Base-by-base conservation (phyloP, 2,888 invertebrate species). In the Leptodirus hochenwartii region DNA sequence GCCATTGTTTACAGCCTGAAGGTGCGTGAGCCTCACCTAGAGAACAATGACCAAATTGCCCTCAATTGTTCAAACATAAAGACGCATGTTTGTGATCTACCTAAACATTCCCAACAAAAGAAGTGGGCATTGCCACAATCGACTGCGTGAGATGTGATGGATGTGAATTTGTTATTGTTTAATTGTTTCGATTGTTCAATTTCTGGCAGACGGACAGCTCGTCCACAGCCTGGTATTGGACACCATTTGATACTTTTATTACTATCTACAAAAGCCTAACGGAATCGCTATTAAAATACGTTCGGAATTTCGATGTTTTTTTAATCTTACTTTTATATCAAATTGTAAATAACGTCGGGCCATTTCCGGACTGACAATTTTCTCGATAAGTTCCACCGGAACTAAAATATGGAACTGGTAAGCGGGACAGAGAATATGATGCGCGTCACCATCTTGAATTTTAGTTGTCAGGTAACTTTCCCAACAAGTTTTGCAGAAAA, bases 201-300 rank as follows among this genome's bases (percentile, higher is more conserved):
- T 45, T 69, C 69, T 4, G 70, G 70, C 24, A 70, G 50, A 33
- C 64, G 55, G 2, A 74, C 73, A 5, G 73, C 73, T 37, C 69
- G 52, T 4, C 69, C 69, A 50, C 74, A 74, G 8, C 67, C 70
- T 15, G 73, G 66, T 41, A 61, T 63, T 3, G 73, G 73, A 44
- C 73, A 74, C 73, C 73, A 74, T 50, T 74, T 72, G 39, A 74
- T 72, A 39, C 60, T 60, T 35, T 69, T 69, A 47, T 72, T 74
- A 37, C 69, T 69, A 42, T 73, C 73, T 24, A 74, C 73, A 51
- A 73, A 73, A 4, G 71, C 72, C 69, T 71, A 42, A 2, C 47
- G 43, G n/a, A n/a, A n/a, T n/a, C n/a, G n/a, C n/a, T n/a, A n/a
- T n/a, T n/a, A n/a, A n/a, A n/a, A n/a, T n/a, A n/a, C n/a, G n/a